phyloP scores from a whole-genome alignment of 1,140 invertebrate species.

The Eulimnadia texana region DNA sequence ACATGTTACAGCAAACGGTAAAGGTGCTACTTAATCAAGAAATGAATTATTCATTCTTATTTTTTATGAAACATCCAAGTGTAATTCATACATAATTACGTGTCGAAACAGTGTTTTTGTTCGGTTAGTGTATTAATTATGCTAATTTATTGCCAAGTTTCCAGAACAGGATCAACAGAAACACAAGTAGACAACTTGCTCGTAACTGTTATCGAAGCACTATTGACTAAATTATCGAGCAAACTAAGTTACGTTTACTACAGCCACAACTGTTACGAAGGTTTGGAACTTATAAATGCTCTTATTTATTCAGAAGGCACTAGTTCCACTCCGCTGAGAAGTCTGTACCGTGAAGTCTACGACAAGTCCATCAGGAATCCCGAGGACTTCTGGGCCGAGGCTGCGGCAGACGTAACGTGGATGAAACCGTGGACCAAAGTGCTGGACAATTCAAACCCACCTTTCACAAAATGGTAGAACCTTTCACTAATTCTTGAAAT shows the following conservation, averaged over 20 bases:
- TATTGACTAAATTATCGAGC: neutral
- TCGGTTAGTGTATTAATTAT: no score
- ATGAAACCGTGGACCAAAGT: conserved; percentile 66
- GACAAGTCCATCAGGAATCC: conserved; percentile 57
- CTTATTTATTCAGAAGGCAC: neutral
- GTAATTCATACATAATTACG: no score
- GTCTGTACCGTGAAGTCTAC: conserved; percentile 34
- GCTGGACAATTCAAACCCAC: conserved; percentile 61
- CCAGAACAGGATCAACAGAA: no score
- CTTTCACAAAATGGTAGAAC: conserved; percentile 76
- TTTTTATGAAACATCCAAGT: no score
- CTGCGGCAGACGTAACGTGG: conserved; percentile 58
- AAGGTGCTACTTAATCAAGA: no score
- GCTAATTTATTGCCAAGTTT: no score
- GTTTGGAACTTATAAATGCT: neutral
- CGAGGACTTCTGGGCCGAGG: conserved; percentile 72
- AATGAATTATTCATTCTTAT: no score
- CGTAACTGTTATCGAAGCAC: no score
- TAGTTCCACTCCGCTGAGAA: neutral
- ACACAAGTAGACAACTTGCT: no score
- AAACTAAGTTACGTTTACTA: neutral
- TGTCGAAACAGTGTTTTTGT: no score
- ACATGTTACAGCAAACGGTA: no score
- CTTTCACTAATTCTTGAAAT: no score
- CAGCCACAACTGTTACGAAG: neutral